Base-by-base conservation (phyloP, 1,140 invertebrate genomes). In the Lepidotrigona ventralis region DNA sequence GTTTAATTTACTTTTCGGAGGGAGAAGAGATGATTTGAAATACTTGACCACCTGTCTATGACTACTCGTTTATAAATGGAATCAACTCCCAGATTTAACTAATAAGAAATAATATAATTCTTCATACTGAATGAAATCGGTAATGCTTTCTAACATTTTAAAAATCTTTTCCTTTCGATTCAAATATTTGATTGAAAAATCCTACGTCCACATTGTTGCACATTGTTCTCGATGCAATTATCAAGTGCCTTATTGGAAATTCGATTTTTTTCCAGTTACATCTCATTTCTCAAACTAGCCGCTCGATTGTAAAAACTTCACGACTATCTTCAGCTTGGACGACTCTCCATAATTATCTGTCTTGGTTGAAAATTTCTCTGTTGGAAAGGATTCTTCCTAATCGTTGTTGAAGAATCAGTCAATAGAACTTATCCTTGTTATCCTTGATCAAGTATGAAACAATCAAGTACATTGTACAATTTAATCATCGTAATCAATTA, bases 311-410 rank as follows among this genome's bases (percentile, higher is more conserved):
- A 29, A 70, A 46, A 80, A 63, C 53, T 81, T 29, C 51, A 26
- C 12, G 17, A 68, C 33, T 33, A 58, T 66, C 29, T 19, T 33
- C 9, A 76, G 29, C 79, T 81, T 53, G 60, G 60, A 81, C 56
- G 72, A 81, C 51, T 63, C 63, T 54, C 17, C 0, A 0, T 9
- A 9, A 54, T 75, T 76, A 56, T 51, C 46, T 33, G 51, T 76
- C 72, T 17, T 51, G 0, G 9, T 56, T 12, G 23, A 60, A 60
- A 23, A 26, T n/a, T n/a, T n/a, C 5, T 19, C 5, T 11, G 5
- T 21, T 33, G 21, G n/a, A 29, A 53, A 53, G 14, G 1, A 63
- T 63, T 4, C n/a, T 23, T 29, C 1, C 23, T n/a, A 12, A 5
- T 11, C n/a, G 21, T 8, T 11, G 0, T 54, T 23, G 29, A 54